phyloP scores from a whole-genome alignment of 2,888 invertebrate genomes.

The Drosophila setosimentum region DNA sequence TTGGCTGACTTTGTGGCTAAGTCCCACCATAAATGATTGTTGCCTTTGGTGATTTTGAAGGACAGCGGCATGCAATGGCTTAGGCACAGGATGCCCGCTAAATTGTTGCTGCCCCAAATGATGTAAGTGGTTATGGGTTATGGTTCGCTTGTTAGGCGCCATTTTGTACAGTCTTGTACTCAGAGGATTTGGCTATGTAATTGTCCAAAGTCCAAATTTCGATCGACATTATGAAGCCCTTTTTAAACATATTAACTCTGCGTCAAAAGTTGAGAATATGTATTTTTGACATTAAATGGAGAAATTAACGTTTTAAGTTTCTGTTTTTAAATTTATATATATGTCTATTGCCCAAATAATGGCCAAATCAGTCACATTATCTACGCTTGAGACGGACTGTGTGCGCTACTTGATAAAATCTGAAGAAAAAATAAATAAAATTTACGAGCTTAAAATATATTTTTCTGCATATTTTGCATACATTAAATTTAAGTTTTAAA shows the following conservation, averaged over 20 bases:
- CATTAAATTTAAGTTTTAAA: background rate
- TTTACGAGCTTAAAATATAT: background rate
- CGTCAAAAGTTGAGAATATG: too few species aligned
- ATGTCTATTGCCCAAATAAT: conserved; percentile 54
- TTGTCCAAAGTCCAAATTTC: too few species aligned
- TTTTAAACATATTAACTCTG: too few species aligned
- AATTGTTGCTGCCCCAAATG: conserved; percentile 27
- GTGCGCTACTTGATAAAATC: background rate
- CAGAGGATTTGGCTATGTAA: conserved; percentile 70
- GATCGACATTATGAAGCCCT: too few species aligned
- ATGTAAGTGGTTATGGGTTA: conserved; percentile 60
- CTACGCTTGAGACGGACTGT: background rate
- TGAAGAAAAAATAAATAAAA: background rate
- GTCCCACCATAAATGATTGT: conserved; percentile 75
- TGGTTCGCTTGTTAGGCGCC: conserved; percentile 37
- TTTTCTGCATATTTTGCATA: background rate
- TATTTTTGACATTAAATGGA: too few species aligned
- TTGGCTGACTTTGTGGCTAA: conserved; percentile 72
- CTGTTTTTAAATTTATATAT: too few species aligned
- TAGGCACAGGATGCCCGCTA: conserved; percentile 13
- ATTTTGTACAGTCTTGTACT: conserved; percentile 42
- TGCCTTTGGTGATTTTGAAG: conserved; percentile 70
- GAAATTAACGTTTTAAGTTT: too few species aligned
- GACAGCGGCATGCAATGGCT: conserved; percentile 56
- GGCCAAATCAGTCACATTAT: conserved; percentile 18